These are phyloP conservation scores for Esox lucius DNA, from an alignment of 2,797 vertebrate species.

Conservation along the genomic window DNA sequence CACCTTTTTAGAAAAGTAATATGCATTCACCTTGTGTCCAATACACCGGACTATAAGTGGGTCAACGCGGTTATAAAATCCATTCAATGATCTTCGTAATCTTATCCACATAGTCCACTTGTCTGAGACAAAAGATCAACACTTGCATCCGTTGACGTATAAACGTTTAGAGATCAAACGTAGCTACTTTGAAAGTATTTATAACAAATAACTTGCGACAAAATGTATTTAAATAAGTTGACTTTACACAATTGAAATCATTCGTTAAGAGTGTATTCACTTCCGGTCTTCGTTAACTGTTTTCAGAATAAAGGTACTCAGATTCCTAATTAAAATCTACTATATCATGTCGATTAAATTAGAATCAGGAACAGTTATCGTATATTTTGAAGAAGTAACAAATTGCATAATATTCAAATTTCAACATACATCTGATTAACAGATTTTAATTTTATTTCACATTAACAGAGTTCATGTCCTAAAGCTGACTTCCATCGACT, in stretches of 20 bases:
- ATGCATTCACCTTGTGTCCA: background rate
- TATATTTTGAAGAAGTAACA: background rate
- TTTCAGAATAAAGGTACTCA: conserved; percentile 4
- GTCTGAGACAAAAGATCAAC: background rate
- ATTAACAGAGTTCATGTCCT: background rate
- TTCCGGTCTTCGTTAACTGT: background rate
- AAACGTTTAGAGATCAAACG: background rate
- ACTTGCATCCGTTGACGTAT: background rate
- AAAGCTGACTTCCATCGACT: background rate
- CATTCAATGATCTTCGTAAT: conserved; percentile 38
- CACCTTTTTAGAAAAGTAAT: background rate
- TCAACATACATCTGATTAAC: background rate
- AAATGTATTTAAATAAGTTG: too few relatives aligned
- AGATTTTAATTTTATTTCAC: background rate
- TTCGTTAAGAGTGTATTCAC: background rate
- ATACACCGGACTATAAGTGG: conserved; percentile 1
- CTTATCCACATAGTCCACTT: conserved; percentile 50
- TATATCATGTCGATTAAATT: background rate
- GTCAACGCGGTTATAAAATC: conserved; percentile 28
- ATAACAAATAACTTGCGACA: too few relatives aligned
- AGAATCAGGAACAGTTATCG: background rate
- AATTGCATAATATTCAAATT: background rate
- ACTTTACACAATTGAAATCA: background rate
- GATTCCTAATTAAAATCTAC: background rate
- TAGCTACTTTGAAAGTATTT: background rate